Evolutionary conservation across 2,113 vertebrate genomes (phyloP).

Genomic region (Pseudopipra pipra): DNA sequence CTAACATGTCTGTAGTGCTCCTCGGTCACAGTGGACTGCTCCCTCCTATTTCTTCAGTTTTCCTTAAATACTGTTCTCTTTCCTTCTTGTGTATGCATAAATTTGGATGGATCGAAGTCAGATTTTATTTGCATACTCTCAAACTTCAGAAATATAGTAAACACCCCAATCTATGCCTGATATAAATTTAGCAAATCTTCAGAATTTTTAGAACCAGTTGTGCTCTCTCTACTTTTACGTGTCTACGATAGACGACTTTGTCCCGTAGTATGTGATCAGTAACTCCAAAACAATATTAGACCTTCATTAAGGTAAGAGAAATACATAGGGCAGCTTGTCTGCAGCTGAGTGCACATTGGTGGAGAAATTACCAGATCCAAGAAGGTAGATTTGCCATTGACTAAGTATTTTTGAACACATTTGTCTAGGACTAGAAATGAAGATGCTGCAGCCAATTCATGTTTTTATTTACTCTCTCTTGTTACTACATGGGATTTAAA

Average conservation of each 20-base stretch:
- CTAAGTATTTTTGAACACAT: background rate
- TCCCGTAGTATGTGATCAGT: background rate
- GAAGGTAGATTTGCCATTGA: background rate
- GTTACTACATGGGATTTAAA: background rate
- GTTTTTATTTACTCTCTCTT: background rate
- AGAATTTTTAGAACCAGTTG: background rate
- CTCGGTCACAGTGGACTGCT: background rate
- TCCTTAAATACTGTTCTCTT: background rate
- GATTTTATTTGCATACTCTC: background rate
- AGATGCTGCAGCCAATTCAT: background rate
- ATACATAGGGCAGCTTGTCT: background rate
- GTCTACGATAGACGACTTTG: background rate
- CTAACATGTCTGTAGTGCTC: background rate
- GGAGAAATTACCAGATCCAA: background rate
- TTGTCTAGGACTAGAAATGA: background rate
- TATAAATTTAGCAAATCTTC: background rate
- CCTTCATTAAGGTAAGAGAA: background rate
- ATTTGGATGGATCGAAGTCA: background rate
- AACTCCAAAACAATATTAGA: background rate
- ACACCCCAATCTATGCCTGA: accelerated
- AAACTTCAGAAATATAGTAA: background rate
- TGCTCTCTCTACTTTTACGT: background rate
- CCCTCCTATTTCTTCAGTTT: background rate
- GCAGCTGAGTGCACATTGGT: background rate
- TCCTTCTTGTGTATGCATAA: background rate